Evolutionary conservation across 2,113 vertebrate species (phyloP).

Genomic region (Solea solea): DNA sequence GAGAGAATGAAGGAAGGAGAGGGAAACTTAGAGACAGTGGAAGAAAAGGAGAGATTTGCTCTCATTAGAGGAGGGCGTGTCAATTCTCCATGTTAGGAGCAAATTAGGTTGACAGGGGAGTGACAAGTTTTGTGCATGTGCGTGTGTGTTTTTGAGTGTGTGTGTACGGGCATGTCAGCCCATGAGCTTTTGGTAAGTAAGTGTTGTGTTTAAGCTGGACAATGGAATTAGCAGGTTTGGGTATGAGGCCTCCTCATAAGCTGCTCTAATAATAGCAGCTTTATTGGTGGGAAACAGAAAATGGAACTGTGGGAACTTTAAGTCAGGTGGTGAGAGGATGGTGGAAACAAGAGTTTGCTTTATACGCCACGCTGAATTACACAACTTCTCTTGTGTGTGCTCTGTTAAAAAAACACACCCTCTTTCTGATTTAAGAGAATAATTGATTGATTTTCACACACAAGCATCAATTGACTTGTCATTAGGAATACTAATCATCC

Average conservation of each 20-base stretch:
- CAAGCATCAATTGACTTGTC: not conserved
- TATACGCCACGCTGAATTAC: not conserved
- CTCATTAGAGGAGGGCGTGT: slow-evolving; percentile 73
- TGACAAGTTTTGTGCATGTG: slow-evolving; percentile 58
- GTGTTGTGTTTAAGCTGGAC: slow-evolving; percentile 29
- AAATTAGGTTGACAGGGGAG: slow-evolving; percentile 71
- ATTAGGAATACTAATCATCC: not conserved
- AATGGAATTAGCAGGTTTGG: slow-evolving; percentile 46
- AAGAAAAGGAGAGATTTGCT: slow-evolving; percentile 58
- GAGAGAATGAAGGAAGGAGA: slow-evolving; percentile 53
- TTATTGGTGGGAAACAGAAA: slow-evolving; percentile 38
- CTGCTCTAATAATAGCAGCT: slow-evolving; percentile 26
- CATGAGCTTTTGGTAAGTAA: slow-evolving; percentile 21
- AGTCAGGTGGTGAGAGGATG: not conserved
- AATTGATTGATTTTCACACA: not conserved
- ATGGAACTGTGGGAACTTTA: slow-evolving; percentile 40
- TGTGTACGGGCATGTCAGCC: slow-evolving; percentile 35
- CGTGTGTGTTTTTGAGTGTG: slow-evolving; percentile 8
- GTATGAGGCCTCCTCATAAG: slow-evolving; percentile 39
- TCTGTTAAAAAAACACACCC: no score
- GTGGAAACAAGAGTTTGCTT: not conserved
- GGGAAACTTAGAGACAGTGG: slow-evolving; percentile 40
- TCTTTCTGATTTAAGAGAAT: not conserved
- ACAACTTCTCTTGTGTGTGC: not conserved
- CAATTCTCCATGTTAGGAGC: slow-evolving; percentile 41